Percentiles rank a stretch among this genome's conserved stretches.
Evolutionary conservation across 2,888 invertebrate species (phyloP).

Genomic region (Spialia ferax): DNA sequence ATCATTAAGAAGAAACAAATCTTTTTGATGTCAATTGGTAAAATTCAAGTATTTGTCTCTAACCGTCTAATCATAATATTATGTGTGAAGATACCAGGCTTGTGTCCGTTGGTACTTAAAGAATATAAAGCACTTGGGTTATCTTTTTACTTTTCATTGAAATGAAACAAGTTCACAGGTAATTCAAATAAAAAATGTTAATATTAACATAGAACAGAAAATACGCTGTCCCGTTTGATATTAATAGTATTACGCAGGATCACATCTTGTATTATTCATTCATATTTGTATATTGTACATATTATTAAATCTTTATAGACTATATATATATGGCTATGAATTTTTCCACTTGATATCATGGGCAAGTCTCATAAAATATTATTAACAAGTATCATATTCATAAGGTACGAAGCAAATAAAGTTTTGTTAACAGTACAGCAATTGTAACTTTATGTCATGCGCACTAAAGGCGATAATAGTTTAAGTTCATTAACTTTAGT

Average conservation of each 20-base stretch:
- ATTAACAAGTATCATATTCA: constrained; percentile 3
- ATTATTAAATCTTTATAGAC: background rate
- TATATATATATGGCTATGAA: background rate
- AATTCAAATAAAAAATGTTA: too few relatives aligned
- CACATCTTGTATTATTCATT: background rate
- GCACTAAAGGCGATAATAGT: background rate
- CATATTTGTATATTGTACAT: background rate
- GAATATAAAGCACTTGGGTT: too few relatives aligned
- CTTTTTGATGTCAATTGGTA: too few relatives aligned
- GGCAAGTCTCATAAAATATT: background rate
- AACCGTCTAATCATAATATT: too few relatives aligned
- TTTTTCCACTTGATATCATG: background rate
- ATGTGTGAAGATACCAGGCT: too few relatives aligned
- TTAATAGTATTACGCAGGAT: background rate
- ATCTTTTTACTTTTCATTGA: too few relatives aligned
- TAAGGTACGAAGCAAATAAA: constrained; percentile 15
- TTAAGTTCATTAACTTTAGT: constrained; percentile 7
- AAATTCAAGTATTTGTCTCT: too few relatives aligned
- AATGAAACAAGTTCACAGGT: too few relatives aligned
- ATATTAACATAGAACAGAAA: background rate
- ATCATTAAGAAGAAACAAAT: too few relatives aligned
- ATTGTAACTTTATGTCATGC: background rate
- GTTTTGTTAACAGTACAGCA: background rate
- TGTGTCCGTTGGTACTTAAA: too few relatives aligned
- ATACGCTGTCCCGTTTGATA: background rate